Conservation (phyloP, 2,888 invertebrate species). For the Limenitis camilla region DNA sequence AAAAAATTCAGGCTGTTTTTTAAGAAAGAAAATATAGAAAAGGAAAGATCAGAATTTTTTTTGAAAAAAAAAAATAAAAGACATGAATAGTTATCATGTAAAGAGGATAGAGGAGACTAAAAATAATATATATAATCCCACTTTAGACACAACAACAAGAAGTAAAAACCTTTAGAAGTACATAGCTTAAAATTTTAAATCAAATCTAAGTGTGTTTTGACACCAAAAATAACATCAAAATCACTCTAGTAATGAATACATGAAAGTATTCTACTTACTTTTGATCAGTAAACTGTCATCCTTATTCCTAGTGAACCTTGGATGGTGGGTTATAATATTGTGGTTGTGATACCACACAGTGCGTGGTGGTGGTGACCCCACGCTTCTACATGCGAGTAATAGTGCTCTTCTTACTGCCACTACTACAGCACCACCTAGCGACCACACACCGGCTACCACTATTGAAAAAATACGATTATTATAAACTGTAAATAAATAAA, state of each 20-base stretch:
- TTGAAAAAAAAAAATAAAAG: too few species aligned
- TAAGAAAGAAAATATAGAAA: not conserved
- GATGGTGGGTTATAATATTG: slow-evolving; percentile 69
- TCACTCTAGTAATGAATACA: not conserved
- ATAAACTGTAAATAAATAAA: not conserved
- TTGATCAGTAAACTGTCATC: slow-evolving; percentile 65
- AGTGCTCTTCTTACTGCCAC: slow-evolving; percentile 59
- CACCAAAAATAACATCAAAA: not conserved
- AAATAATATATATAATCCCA: too few species aligned
- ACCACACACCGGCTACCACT: slow-evolving; percentile 79
- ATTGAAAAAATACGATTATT: slow-evolving; percentile 4
- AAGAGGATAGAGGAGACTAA: too few species aligned
- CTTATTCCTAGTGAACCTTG: slow-evolving; percentile 58
- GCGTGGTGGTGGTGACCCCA: slow-evolving; percentile 64
- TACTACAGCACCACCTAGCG: slow-evolving; percentile 69
- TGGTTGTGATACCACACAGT: slow-evolving; percentile 72
- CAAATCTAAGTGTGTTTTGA: too few species aligned
- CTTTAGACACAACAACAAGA: too few species aligned
- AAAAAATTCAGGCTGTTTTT: too few species aligned
- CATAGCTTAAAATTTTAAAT: too few species aligned
- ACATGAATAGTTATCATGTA: too few species aligned
- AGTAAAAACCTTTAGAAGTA: too few species aligned
- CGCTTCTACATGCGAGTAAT: slow-evolving; percentile 56
- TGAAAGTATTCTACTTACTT: slow-evolving; percentile 41
- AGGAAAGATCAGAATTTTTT: too few species aligned